Percentiles rank a stretch among this genome's conserved stretches.
These are phyloP conservation scores for Plectropomus leopardus DNA, from an alignment of 2,113 vertebrate genomes.

Conservation along the genomic window DNA sequence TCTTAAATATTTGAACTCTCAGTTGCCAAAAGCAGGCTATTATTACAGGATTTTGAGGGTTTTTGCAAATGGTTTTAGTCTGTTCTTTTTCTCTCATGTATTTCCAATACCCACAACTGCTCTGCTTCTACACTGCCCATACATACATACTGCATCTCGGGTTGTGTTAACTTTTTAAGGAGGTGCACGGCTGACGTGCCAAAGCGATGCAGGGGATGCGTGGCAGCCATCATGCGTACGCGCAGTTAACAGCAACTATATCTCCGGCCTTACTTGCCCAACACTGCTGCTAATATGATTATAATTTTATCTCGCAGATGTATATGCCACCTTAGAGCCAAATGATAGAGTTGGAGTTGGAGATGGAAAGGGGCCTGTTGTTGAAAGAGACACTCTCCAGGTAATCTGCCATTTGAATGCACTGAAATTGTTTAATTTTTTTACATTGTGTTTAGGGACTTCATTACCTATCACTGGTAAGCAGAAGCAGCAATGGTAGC, in stretches of 20 bases:
- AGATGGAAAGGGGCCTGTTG: constrained; percentile 79
- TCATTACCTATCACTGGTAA: neutral
- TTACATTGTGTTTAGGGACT: neutral
- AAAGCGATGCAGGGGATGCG: no score
- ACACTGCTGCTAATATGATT: constrained; percentile 8
- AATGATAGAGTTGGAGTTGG: constrained; percentile 81
- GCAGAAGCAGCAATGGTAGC: neutral
- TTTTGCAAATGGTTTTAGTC: no score
- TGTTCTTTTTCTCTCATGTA: neutral
- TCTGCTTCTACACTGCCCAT: no score
- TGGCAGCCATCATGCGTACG: no score
- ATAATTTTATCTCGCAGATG: constrained; percentile 70
- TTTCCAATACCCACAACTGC: no score
- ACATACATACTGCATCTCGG: no score
- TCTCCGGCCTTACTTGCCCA: no score
- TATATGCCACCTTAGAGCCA: constrained; percentile 82
- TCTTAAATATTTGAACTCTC: neutral
- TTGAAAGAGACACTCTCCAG: constrained; percentile 83
- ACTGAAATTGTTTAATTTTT: neutral
- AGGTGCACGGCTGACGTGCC: no score
- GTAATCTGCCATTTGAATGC: constrained; percentile 55
- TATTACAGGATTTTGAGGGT: neutral
- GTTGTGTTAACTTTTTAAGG: no score
- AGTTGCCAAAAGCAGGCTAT: neutral
- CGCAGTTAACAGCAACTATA: no score